phyloP scores from a whole-genome alignment of 2,113 vertebrate genomes.

The Patagioenas fasciata region DNA sequence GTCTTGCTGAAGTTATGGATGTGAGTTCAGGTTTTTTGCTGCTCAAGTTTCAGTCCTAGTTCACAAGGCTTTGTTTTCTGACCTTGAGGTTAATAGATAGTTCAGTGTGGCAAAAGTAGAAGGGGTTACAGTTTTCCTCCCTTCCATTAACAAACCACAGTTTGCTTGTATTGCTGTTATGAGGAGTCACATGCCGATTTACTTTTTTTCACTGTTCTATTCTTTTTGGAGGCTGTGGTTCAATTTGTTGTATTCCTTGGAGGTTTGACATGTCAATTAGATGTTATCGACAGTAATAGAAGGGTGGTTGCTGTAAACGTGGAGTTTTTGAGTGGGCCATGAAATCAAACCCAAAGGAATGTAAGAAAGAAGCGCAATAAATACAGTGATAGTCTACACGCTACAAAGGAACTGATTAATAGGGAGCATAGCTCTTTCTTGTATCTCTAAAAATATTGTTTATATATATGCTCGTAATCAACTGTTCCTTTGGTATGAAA shows the following conservation, averaged over 20 bases:
- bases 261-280: constrained; percentile 79
- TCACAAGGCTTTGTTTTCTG: neutral
- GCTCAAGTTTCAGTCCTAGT: neutral
- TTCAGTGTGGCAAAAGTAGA: neutral
- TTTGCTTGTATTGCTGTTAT: neutral
- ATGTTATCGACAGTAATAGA: constrained; percentile 77
- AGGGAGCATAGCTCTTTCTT: constrained; percentile 36
- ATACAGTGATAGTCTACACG: constrained; percentile 36
- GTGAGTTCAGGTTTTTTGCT: neutral
- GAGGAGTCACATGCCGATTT: constrained; percentile 53
- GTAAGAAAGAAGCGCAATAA: constrained; percentile 44
- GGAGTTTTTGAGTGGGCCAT: constrained; percentile 73
- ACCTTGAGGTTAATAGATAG: constrained; percentile 36
- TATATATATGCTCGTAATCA: constrained; percentile 68
- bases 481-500: constrained; percentile 46
- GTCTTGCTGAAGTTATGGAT: neutral
- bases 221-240: constrained; percentile 64
- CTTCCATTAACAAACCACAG: constrained; percentile 16
- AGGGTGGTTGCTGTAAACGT: constrained; percentile 72
- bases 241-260: constrained; percentile 74
- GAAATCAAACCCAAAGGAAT: constrained; percentile 70
- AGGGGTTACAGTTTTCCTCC: constrained; percentile 28
- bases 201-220: constrained; percentile 67
- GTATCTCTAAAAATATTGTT: constrained; percentile 47
- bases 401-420: constrained; percentile 65